Evolutionary conservation across 2,888 invertebrate species (phyloP).

Genomic region (Branchipolynoe longqiensis): DNA sequence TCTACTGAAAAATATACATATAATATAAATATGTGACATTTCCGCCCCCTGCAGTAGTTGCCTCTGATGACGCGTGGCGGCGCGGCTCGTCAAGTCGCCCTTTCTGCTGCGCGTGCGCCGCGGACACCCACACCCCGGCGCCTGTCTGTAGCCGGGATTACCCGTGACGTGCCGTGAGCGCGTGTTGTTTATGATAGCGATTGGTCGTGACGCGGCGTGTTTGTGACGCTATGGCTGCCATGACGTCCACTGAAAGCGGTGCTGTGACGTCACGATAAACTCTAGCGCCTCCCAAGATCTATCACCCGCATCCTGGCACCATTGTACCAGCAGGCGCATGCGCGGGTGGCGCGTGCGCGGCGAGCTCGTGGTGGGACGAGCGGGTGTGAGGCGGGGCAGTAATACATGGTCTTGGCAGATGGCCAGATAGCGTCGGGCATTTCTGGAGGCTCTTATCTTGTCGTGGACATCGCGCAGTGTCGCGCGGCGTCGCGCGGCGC

Average conservation of each 20-base stretch:
- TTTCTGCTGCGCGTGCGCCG: too few species aligned
- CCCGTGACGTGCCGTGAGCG: background rate
- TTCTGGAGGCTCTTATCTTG: conserved; percentile 49
- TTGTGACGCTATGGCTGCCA: conserved; percentile 21
- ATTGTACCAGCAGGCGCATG: too few species aligned
- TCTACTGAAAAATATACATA: too few species aligned
- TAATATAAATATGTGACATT: too few species aligned
- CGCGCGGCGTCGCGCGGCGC: too few species aligned
- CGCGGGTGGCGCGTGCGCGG: too few species aligned
- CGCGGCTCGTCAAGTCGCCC: too few species aligned
- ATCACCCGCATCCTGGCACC: background rate
- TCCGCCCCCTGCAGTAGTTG: too few species aligned
- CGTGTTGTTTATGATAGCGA: conserved; percentile 18
- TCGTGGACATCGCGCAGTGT: conserved; percentile 3
- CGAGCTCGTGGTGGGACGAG: background rate
- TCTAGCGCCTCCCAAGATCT: background rate
- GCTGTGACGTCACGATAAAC: conserved; percentile 49
- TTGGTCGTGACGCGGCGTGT: conserved; percentile 7
- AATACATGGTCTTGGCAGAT: conserved; percentile 57
- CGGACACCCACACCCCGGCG: too few species aligned
- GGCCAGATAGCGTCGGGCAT: conserved; percentile 37
- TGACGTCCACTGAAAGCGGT: background rate
- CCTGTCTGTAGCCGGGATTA: too few species aligned
- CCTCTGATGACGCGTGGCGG: too few species aligned
- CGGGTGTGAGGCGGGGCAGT: conserved; percentile 7